These are phyloP conservation scores for Pelodytes ibericus DNA, from an alignment of 2,797 vertebrate species.

Conservation along the genomic window DNA sequence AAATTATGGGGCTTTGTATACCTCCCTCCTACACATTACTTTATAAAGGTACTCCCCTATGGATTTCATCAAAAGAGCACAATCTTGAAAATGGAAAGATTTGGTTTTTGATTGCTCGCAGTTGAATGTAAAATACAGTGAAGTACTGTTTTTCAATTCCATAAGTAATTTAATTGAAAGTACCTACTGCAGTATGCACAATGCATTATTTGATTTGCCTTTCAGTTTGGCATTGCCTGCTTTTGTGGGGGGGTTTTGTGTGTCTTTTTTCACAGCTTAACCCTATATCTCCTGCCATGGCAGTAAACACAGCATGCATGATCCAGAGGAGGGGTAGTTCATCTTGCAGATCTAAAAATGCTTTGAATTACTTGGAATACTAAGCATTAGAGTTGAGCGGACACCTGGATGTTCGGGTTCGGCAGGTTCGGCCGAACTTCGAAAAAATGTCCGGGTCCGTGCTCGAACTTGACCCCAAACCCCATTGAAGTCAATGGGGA, in stretches of 20 bases:
- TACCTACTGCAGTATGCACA: slow-evolving; percentile 44
- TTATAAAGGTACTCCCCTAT: slow-evolving; percentile 51
- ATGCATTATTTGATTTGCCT: slow-evolving; percentile 44
- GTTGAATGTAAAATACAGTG: slow-evolving; percentile 47
- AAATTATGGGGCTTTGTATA: slow-evolving; percentile 56
- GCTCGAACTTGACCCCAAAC: too few relatives aligned
- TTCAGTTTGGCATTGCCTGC: slow-evolving; percentile 22
- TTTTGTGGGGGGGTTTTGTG: slow-evolving; percentile 30
- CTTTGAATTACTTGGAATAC: too few relatives aligned
- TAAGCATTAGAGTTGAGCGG: too few relatives aligned
- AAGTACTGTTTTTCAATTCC: slow-evolving; percentile 39
- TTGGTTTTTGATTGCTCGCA: slow-evolving; percentile 53
- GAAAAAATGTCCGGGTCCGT: too few relatives aligned
- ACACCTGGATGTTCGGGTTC: too few relatives aligned
- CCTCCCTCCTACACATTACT: slow-evolving; percentile 52
- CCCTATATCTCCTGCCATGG: slow-evolving; percentile 8
- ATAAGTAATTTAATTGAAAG: slow-evolving; percentile 46
- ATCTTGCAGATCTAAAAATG: too few relatives aligned
- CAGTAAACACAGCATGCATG: not conserved
- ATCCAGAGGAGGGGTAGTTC: too few relatives aligned
- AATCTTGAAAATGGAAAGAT: slow-evolving; percentile 47
- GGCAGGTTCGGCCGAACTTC: too few relatives aligned
- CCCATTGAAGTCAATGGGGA: too few relatives aligned
- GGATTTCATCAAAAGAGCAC: slow-evolving; percentile 50
- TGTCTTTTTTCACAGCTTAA: slow-evolving; percentile 27